phyloP scores from a whole-genome alignment of 2,888 invertebrate species.

The Eupithecia subumbrata region DNA sequence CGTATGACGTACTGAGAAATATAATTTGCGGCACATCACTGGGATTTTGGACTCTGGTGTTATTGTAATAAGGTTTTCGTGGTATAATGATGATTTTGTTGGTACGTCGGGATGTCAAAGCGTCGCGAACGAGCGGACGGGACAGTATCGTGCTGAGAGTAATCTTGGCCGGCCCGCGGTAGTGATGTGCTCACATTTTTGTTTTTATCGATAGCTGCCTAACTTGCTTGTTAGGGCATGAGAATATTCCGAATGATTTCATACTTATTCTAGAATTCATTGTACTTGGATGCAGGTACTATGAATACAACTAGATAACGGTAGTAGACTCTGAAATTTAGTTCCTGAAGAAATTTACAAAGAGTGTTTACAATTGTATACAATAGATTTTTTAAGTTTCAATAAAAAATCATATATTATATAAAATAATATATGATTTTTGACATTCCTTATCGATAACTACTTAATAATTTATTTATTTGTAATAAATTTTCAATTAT shows the following conservation, averaged over 20 bases:
- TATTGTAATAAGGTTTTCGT: conserved; percentile 42
- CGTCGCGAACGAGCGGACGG: conserved; percentile 82
- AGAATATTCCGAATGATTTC: neutral
- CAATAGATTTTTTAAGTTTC: neutral
- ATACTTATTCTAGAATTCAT: neutral
- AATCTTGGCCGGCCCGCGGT: conserved; percentile 75
- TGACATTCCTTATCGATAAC: too few species aligned
- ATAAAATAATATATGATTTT: too few species aligned
- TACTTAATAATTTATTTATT: too few species aligned
- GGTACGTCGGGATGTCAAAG: conserved; percentile 81
- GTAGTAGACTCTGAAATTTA: neutral
- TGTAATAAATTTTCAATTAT: too few species aligned
- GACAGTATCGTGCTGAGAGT: conserved; percentile 84
- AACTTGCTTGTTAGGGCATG: neutral
- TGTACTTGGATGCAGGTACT: neutral
- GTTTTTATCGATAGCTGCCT: conserved; percentile 38
- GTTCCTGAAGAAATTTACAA: neutral
- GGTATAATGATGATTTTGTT: conserved; percentile 49
- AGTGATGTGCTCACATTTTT: conserved; percentile 57
- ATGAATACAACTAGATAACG: neutral
- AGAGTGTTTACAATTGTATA: neutral
- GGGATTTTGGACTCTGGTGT: conserved; percentile 48
- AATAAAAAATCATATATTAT: neutral
- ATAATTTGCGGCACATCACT: conserved; percentile 37
- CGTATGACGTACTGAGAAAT: conserved; percentile 72